These are phyloP conservation scores for Bucco capensis DNA, from an alignment of 2,113 vertebrate species.

Conservation along the genomic window DNA sequence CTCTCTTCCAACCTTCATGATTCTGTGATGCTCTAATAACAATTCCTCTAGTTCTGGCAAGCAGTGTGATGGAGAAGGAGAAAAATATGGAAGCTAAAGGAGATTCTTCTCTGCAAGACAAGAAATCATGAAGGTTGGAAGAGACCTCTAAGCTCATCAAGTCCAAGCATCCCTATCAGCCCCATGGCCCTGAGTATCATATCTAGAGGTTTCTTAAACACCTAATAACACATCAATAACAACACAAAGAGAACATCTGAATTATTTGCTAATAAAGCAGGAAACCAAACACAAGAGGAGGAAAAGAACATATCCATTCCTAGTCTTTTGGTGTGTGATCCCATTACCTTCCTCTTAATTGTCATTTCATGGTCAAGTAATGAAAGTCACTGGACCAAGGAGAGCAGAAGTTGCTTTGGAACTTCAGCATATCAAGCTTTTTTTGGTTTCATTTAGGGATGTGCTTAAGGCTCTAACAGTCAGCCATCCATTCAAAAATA, in stretches of 20 bases:
- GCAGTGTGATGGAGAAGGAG: neutral
- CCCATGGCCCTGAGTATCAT: too few species aligned
- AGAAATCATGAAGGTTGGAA: neutral
- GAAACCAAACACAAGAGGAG: neutral
- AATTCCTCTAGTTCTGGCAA: neutral
- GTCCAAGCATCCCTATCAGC: too few species aligned
- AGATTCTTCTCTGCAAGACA: neutral
- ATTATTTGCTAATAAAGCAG: neutral
- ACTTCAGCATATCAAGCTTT: neutral
- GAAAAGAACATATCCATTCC: neutral
- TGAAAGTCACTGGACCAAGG: slow-evolving; percentile 22
- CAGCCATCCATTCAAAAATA: neutral
- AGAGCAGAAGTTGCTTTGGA: neutral
- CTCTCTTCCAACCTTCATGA: too few species aligned
- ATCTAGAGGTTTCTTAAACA: too few species aligned
- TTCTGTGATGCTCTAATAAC: too few species aligned
- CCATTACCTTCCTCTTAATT: neutral
- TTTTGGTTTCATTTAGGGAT: neutral
- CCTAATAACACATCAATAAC: neutral
- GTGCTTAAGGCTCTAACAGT: neutral
- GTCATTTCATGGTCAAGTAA: neutral
- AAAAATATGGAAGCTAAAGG: neutral
- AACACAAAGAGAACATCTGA: neutral
- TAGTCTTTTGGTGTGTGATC: too few species aligned
- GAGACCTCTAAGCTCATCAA: too few species aligned